phyloP scores from a whole-genome alignment of 1,140 invertebrate genomes.

The Nomia melanderi region DNA sequence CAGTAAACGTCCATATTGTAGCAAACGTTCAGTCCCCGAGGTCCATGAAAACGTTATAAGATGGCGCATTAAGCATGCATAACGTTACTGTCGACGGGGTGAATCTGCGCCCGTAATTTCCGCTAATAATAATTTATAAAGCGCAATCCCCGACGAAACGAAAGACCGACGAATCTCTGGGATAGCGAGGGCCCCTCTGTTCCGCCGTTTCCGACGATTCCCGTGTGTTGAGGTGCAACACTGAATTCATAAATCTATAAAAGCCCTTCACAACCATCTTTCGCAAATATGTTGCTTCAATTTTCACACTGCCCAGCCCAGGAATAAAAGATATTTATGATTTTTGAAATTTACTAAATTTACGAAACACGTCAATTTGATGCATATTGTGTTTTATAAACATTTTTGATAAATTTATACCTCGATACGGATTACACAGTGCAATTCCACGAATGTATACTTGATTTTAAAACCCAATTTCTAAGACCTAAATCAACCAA shows the following conservation, averaged over 20 bases:
- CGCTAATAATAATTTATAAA: constrained; percentile 63
- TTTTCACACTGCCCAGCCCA: not conserved
- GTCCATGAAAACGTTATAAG: constrained; percentile 53
- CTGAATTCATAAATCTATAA: not conserved
- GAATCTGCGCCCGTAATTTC: constrained; percentile 53
- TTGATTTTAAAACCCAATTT: no score
- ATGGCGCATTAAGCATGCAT: constrained; percentile 47
- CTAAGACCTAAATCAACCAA: no score
- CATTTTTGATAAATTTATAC: no score
- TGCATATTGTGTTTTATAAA: no score
- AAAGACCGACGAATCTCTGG: constrained; percentile 41
- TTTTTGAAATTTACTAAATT: no score
- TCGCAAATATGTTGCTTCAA: not conserved
- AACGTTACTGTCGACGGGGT: constrained; percentile 19
- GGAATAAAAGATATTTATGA: no score
- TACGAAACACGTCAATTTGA: no score
- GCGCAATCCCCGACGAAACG: constrained; percentile 34
- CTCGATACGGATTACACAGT: no score
- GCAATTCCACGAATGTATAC: no score
- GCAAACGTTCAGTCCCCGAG: constrained; percentile 12
- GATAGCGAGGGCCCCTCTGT: constrained; percentile 21
- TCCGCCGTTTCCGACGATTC: constrained; percentile 57
- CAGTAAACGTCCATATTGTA: constrained; percentile 4
- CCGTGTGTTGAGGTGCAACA: constrained; percentile 5
- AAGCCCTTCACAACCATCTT: not conserved